Conservation (phyloP, 2,113 vertebrate genomes). For the Eulemur rufifrons region DNA sequence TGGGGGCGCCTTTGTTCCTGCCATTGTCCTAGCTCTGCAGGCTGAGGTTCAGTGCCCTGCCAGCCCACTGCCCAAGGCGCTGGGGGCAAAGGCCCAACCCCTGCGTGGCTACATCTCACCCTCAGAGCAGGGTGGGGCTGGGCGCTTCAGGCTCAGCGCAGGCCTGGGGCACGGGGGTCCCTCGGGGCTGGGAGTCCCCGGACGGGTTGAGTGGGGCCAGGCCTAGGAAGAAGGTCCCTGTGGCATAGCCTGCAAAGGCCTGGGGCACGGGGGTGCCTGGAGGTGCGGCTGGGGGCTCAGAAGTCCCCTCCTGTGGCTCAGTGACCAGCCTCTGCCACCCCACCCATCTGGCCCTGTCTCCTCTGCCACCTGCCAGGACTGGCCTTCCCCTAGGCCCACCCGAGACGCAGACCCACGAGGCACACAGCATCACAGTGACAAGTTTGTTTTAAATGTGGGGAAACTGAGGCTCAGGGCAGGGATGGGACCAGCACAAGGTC, state of each 20-base stretch:
- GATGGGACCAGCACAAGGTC: background rate
- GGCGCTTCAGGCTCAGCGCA: too few species aligned
- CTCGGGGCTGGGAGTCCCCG: background rate
- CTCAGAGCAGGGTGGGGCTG: background rate
- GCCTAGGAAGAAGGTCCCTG: background rate
- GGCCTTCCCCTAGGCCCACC: background rate
- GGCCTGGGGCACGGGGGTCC: background rate
- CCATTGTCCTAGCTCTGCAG: background rate
- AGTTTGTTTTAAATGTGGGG: background rate
- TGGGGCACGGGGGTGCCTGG: background rate
- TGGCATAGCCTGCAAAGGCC: background rate
- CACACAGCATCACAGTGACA: fast-evolving
- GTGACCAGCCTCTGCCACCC: background rate
- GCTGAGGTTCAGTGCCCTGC: background rate
- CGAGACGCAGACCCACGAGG: background rate
- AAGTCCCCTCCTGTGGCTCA: background rate
- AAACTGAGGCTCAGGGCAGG: background rate
- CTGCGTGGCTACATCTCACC: fast-evolving
- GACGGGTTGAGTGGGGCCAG: background rate
- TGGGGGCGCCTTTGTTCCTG: background rate
- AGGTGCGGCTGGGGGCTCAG: background rate
- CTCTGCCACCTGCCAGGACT: background rate
- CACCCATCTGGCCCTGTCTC: background rate
- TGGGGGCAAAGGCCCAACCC: too few species aligned
- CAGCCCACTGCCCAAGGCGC: background rate